Evolutionary conservation across 2,797 vertebrate genomes (phyloP), one percentile per base, ranked within the genome.

Genomic region (Acipenser ruthenus): DNA sequence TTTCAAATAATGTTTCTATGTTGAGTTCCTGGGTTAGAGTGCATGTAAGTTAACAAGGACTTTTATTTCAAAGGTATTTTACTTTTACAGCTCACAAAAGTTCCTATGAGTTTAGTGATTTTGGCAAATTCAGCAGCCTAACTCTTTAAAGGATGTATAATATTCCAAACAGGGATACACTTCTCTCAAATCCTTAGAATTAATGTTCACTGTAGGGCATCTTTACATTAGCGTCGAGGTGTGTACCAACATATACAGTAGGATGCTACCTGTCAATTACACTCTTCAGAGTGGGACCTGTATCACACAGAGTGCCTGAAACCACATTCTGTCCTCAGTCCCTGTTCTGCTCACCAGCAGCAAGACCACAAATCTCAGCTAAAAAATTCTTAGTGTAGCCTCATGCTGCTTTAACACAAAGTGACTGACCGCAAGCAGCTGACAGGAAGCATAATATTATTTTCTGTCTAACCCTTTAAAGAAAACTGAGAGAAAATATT

Each of bases 401-500:
- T 56, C 52, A 37, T 8, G 50, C 55, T 63, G 18, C 62, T 68
- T 62, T 64, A 75, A 73, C 75, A 75, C 67, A 76, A 78, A 78
- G 78, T 81, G 37, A 79, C 66, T 60, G 64, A 78, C 77, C 77
- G 72, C 69, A n/a, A 74, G 75, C 78, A 75, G 78, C 79, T 66
- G 73, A 78, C 82, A 81, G 83, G 80, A 86, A 84, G 73, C 73
- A 6, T 67, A 74, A 75, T 75, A 77, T 81, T 86, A 74, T 85
- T 87, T 86, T 85, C 73, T 63, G 82, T 81, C 85, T 81, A 80
- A 84, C 80, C 67, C 78, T 81, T 81, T 78, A 80, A 81, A 77
- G 85, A 84, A 87, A 86, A 82, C 82, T 77, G 73, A 80, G 86
- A 83, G 80, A 75, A 77, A 80, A 83, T 74, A 82, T 78, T 73